Evolutionary conservation across 2,113 vertebrate species (phyloP).

Genomic region (Melanostigma gelatinosum): DNA sequence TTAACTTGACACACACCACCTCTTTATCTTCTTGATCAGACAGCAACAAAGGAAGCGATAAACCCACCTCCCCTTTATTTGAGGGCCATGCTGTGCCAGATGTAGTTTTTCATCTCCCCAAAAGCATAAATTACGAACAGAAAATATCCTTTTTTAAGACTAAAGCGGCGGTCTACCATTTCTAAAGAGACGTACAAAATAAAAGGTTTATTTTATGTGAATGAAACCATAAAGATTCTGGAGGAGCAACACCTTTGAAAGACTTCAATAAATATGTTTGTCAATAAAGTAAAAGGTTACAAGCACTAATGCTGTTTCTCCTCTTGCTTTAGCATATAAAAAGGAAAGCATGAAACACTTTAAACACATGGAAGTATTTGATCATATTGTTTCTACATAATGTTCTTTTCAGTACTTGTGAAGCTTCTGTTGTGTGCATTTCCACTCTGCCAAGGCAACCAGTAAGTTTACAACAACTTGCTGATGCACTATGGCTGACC

Average conservation of each 20-base stretch:
- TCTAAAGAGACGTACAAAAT: background rate
- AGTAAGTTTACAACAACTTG: constrained; percentile 35
- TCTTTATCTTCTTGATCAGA: constrained; percentile 7
- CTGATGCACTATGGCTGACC: constrained; percentile 50
- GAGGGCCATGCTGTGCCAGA: background rate
- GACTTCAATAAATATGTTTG: background rate
- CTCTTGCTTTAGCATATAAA: background rate
- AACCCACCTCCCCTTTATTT: background rate
- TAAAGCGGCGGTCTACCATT: background rate
- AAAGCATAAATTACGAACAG: background rate
- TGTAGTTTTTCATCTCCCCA: background rate
- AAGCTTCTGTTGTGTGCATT: constrained; percentile 1
- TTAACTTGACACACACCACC: background rate
- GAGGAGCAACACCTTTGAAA: background rate
- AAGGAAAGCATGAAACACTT: constrained; percentile 3
- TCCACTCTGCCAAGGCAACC: constrained; percentile 8
- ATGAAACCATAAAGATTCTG: background rate
- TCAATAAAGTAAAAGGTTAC: too few relatives aligned
- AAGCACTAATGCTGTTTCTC: background rate
- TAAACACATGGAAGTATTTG: background rate
- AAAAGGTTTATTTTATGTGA: background rate
- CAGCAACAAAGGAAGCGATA: background rate
- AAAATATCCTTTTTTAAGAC: background rate
- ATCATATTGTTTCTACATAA: constrained; percentile 8
- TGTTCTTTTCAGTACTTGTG: constrained; percentile 11